A percentile compares a stretch with the other conserved stretches of the same genome.
These are phyloP conservation scores for Pogonus chalceus DNA, from an alignment of 1,140 invertebrate genomes.

Conservation along the genomic window DNA sequence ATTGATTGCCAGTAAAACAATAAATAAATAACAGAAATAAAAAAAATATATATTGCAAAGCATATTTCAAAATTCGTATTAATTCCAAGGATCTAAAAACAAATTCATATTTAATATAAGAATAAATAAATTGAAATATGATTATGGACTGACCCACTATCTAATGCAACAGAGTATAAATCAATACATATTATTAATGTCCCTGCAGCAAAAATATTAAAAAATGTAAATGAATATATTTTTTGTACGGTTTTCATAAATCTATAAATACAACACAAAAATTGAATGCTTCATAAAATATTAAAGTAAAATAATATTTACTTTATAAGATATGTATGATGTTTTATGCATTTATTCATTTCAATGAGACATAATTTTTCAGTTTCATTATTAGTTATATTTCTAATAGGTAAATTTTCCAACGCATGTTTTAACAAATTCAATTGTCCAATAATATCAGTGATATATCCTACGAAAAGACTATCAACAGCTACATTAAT, in stretches of 20 bases:
- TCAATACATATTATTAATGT: neutral
- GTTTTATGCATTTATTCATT: neutral
- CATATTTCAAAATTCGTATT: neutral
- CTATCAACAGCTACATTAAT: neutral
- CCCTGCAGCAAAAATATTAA: neutral
- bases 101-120: neutral
- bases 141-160: neutral
- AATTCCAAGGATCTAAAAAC: neutral
- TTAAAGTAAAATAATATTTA: neutral
- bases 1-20: slow-evolving; percentile 3
- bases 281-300: neutral
- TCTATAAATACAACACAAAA: neutral
- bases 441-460: neutral
- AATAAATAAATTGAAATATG: neutral
- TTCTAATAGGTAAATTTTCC: neutral
- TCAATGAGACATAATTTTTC: neutral
- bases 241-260: neutral
- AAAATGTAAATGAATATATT: neutral
- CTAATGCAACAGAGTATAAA: neutral
- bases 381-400: neutral
- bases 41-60: neutral
- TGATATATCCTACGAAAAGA: neutral
- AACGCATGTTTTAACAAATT: neutral
- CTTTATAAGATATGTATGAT: neutral
- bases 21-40: neutral